Base-by-base conservation (phyloP, 2,113 vertebrate genomes). In the Brachypteracias leptosomus region DNA sequence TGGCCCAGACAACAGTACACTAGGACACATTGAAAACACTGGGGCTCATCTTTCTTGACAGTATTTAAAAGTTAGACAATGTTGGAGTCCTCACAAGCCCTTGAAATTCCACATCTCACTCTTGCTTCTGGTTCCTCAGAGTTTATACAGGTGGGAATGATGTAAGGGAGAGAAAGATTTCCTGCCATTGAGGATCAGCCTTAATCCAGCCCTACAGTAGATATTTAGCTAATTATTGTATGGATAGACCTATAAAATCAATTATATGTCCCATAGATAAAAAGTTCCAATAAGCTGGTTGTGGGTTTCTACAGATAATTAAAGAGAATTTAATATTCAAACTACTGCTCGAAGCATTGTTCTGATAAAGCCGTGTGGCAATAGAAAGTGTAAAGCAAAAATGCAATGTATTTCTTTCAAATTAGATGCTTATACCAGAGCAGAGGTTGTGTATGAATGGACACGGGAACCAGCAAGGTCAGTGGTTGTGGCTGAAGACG, bases 391-490 rank as follows among this genome's bases (percentile, higher is more conserved):
- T 52, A 83, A 74, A 83, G 17, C 52, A 89, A 18, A 90, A 92
- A 83, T 91, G 55, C 31, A 40, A 3, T 94, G 4, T 96, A 10
- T 68, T 93, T 93, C 16, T 87, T 92, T 94, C n/a, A 12, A 86
- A 90, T 82, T 71, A 99, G 99, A 99, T 98, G 99, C 99, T 84
- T 99, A 99, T 66, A 99, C 99, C 16, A 98, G 98, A 91, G 99
- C 99, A 33, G 99, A 99, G 95, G 99, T 99, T 63, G 99, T 99
- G 42, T 99, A 99, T 10, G 98, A 99, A 83, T 99, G 99, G 99
- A 99, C 99, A 33, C 97, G 98, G 90, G 99, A 99, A 47, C 99
- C 99, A 16, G 98, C 98, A 25, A 98, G 98, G 73, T 99, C 99
- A 4, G 99, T 99, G 88, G 99, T 99, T 58, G 99, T 99, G 84